phyloP scores from a whole-genome alignment of 2,113 vertebrate genomes.

The Oreochromis spilurus region DNA sequence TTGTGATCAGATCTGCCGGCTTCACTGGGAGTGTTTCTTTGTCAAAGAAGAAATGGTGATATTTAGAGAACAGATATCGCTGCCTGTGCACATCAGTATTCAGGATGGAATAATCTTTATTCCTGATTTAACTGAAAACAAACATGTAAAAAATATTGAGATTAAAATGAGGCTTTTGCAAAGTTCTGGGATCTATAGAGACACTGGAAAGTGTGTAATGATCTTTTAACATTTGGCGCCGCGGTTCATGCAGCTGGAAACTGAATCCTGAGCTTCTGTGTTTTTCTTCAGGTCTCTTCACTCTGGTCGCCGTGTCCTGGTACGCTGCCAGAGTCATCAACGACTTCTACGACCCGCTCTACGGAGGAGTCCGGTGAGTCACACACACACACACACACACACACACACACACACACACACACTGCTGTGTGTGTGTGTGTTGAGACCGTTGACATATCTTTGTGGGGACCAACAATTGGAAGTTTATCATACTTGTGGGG shows the following conservation, averaged over 20 bases:
- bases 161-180: neutral
- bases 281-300: slow-evolving; percentile 55
- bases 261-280: neutral
- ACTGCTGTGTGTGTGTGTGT: neutral
- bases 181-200: neutral
- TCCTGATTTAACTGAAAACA: neutral
- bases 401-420: neutral
- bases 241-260: neutral
- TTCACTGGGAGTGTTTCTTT: neutral
- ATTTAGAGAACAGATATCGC: neutral
- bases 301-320: slow-evolving; percentile 65
- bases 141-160: neutral
- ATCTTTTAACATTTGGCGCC: neutral
- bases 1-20: neutral
- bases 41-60: neutral
- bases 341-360: slow-evolving; percentile 65
- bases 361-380: slow-evolving; percentile 58
- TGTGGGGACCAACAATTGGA: too few relatives aligned
- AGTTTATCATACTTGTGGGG: too few relatives aligned
- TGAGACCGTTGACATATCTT: too few relatives aligned
- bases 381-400: rapidly evolving
- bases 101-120: too few relatives aligned
- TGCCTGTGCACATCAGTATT: neutral
- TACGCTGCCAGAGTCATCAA: slow-evolving; percentile 62
- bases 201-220: neutral